phyloP scores from a whole-genome alignment of 2,888 invertebrate genomes.

The Ormyrus thymus region DNA sequence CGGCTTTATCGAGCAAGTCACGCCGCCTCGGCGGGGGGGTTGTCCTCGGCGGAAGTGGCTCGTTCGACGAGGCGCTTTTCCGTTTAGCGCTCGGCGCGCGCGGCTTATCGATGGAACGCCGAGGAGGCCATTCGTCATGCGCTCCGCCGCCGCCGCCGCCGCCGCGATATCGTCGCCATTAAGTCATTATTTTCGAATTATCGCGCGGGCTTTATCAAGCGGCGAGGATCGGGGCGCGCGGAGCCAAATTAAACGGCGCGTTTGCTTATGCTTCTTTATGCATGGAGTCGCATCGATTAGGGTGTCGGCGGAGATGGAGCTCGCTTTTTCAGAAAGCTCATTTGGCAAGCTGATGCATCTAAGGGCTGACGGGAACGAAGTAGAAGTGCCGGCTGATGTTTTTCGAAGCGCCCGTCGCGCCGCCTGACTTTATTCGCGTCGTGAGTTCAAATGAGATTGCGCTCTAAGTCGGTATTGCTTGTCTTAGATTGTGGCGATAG shows the following conservation, averaged over 20 bases:
- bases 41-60: slow-evolving; percentile 42
- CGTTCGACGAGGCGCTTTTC: slow-evolving; percentile 51
- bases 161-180: slow-evolving; percentile 13
- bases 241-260: slow-evolving; percentile 37
- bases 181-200: slow-evolving; percentile 54
- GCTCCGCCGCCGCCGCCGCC: not conserved
- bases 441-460: too few relatives aligned
- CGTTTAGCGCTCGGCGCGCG: slow-evolving; percentile 40
- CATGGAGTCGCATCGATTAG: slow-evolving; percentile 31
- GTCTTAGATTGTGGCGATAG: too few relatives aligned
- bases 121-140: slow-evolving; percentile 38
- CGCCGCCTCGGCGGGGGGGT: not conserved
- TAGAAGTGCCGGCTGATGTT: too few relatives aligned
- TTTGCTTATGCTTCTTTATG: slow-evolving; percentile 37
- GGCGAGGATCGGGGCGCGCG: not conserved
- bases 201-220: slow-evolving; percentile 22
- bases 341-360: slow-evolving; percentile 18
- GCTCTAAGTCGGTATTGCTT: too few relatives aligned
- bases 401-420: too few relatives aligned
- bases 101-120: slow-evolving; percentile 39
- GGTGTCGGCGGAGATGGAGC: not conserved
- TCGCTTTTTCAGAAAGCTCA: slow-evolving; percentile 23
- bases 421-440: too few relatives aligned
- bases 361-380: not conserved
- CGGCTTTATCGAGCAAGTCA: slow-evolving; percentile 17